phyloP scores from a whole-genome alignment of 2,888 invertebrate species.

The Lasioglossum marginatum region DNA sequence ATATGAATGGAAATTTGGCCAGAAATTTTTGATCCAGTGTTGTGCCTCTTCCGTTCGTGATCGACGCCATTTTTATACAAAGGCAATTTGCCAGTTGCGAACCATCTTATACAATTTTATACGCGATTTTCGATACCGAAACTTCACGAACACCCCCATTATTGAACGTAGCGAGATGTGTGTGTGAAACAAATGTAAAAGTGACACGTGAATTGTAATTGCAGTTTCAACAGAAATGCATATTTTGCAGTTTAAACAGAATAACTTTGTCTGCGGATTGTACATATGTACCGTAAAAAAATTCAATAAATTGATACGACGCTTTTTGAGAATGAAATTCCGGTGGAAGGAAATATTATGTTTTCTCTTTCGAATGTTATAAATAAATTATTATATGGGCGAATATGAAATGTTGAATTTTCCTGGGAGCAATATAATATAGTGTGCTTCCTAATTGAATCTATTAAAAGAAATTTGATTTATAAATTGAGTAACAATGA shows the following conservation, averaged over 20 bases:
- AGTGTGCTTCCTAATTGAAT: not conserved
- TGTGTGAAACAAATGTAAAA: not conserved
- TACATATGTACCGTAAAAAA: slow-evolving; percentile 40
- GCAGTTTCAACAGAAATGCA: not conserved
- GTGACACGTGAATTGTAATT: not conserved
- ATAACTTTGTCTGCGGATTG: slow-evolving; percentile 18
- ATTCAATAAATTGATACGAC: slow-evolving; percentile 7
- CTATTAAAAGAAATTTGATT: not conserved
- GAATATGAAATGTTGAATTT: not conserved
- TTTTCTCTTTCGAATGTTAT: not conserved
- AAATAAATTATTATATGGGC: not conserved
- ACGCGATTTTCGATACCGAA: slow-evolving; percentile 8
- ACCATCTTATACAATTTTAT: slow-evolving; percentile 16
- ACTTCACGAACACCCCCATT: not conserved
- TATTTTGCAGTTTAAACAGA: not conserved
- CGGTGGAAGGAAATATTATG: not conserved
- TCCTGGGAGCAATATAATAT: not conserved
- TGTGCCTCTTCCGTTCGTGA: slow-evolving; percentile 9
- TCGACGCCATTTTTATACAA: slow-evolving; percentile 24
- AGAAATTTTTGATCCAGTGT: not conserved
- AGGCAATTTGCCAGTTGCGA: slow-evolving; percentile 5
- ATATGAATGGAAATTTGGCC: too few species aligned
- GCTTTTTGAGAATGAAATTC: not conserved
- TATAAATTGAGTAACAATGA: not conserved
- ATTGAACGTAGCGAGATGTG: not conserved